Evolutionary conservation across 2,888 invertebrate genomes (phyloP), one percentile per base, ranked within the genome.

Genomic region (Halictus ligatus): DNA sequence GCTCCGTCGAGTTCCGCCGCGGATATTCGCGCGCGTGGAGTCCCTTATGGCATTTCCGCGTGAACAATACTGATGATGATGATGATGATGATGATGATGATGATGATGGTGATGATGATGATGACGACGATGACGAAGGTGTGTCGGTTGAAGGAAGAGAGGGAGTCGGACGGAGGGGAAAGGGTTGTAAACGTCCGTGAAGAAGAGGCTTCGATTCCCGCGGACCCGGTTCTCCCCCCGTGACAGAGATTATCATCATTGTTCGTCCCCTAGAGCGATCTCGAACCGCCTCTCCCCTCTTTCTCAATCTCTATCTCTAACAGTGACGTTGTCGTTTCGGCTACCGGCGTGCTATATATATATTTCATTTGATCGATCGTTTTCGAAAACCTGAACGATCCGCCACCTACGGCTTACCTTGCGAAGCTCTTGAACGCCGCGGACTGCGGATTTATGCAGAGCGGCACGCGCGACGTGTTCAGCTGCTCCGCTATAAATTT

Each of bases 381-480:
- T 76, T 78, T 69, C 21, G 18, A 75, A 29, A 81, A 83, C 78
- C 75, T 75, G 60, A 74, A 83, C 72, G 84, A 91, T 85, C 80
- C 80, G 80, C 85, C 80, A 83, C 81, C 81, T 78, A 84, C 80
- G 81, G 86, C 92, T 98, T 98, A 99, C 99, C 99, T 99, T 97
- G 99, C 98, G 97, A 99, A 99, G 97, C 99, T 99, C 97, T 99
- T 99, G 97, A 99, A 99, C 96, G 99, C 99, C 95, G 99, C 99
- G 95, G 99, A 99, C 96, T 99, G 99, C 94, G 99, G 99, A 96
- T 99, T 99, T 96, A 99, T 99, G 97, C 99, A 99, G 93, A 99
- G 97, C 92, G 99, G 99, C 93, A 99, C 99, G 92, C 99, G 97
- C 95, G 98, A 98, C 94, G 98, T 98, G 95, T 98, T 98, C 95